Conservation (phyloP, 1,140 invertebrate genomes). For the Pseudobourletiella spinata region DNA sequence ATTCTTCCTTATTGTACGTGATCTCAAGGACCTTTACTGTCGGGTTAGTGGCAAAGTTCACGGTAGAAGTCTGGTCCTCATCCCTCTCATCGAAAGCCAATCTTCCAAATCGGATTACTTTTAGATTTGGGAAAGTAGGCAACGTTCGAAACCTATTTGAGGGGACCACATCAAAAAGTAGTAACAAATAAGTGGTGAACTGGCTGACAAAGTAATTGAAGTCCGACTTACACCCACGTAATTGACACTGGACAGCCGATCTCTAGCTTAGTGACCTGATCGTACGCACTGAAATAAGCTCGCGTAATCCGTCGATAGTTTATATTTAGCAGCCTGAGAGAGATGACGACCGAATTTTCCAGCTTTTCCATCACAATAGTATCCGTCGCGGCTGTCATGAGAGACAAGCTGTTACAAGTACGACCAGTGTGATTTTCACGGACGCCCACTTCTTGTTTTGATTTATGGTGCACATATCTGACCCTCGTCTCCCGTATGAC, state of each 20-base stretch:
- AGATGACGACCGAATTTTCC: not conserved
- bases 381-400: not conserved
- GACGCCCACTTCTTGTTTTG: not conserved
- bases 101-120: not conserved
- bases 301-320: not conserved
- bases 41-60: not conserved
- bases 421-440: not conserved
- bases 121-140: not conserved
- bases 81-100: not conserved
- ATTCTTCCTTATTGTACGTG: not conserved
- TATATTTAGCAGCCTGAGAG: not conserved
- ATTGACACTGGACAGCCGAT: not conserved
- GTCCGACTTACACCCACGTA: not conserved
- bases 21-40: not conserved
- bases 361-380: not conserved
- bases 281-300: not conserved
- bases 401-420: not conserved
- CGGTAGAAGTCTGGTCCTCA: not conserved
- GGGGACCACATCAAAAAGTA: not conserved
- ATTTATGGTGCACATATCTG: not conserved
- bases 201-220: not conserved
- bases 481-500: not conserved
- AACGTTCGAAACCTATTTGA: not conserved
- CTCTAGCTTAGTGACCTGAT: not conserved
- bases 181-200: not conserved